phyloP scores from a whole-genome alignment of 2,113 vertebrate species.

The Calyptommatus sinebrachiatus region DNA sequence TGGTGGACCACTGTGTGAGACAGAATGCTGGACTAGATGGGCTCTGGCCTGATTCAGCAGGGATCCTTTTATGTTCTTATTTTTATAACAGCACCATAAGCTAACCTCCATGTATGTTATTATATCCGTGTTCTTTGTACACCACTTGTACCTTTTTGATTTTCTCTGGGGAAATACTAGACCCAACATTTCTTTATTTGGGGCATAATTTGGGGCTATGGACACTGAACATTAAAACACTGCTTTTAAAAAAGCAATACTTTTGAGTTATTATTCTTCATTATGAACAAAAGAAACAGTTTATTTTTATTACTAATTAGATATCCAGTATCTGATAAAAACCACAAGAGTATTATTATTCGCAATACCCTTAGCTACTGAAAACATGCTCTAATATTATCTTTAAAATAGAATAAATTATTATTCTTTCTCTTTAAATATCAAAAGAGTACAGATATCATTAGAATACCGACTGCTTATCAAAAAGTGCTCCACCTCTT shows the following conservation, averaged over 20 bases:
- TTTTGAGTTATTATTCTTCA: background rate
- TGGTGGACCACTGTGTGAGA: too few species aligned
- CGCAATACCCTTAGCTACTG: background rate
- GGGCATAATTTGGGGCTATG: background rate
- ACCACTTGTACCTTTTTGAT: background rate
- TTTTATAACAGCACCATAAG: too few species aligned
- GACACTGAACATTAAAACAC: background rate
- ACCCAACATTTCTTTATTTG: background rate
- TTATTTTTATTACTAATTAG: background rate
- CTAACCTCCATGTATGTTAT: too few species aligned
- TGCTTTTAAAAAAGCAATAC: background rate
- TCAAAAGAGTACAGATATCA: background rate
- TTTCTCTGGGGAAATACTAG: background rate
- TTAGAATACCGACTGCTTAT: background rate
- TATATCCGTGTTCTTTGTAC: background rate
- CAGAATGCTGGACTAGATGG: too few species aligned
- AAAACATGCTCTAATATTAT: background rate
- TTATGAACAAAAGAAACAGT: background rate
- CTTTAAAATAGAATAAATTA: conserved; percentile 8
- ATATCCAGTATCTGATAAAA: background rate
- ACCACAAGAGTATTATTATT: background rate
- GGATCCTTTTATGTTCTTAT: too few species aligned
- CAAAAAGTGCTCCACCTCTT: background rate
- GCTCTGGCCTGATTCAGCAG: too few species aligned
- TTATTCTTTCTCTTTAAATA: conserved; percentile 3